Evolutionary conservation across 2,113 vertebrate species (phyloP).

Genomic region (Salvator merianae): DNA sequence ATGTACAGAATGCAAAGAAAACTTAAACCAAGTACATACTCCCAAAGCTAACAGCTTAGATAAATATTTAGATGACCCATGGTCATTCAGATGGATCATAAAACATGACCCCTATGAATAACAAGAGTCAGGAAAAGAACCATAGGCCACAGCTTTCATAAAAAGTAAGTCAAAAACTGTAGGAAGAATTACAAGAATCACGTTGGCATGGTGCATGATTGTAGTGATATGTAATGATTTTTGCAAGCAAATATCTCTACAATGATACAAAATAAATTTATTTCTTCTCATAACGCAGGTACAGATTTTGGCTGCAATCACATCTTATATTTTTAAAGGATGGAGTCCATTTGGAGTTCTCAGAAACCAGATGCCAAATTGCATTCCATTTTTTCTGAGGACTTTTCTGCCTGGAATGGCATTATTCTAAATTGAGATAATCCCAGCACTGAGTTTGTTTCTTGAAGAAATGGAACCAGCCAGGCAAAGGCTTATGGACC

Average conservation of each 20-base stretch:
- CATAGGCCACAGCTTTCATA: not conserved
- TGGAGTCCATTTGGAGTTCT: too few relatives aligned
- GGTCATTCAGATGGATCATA: not conserved
- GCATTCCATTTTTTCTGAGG: too few relatives aligned
- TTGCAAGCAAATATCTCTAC: not conserved
- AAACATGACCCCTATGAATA: constrained; percentile 1
- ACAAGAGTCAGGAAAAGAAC: not conserved
- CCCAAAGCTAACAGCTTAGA: constrained; percentile 6
- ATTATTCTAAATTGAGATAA: too few relatives aligned
- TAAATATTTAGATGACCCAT: constrained; percentile 9
- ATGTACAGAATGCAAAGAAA: not conserved
- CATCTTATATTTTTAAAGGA: too few relatives aligned
- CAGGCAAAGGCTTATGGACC: too few relatives aligned
- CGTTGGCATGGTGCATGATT: not conserved
- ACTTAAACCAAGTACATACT: not conserved
- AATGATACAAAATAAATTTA: not conserved
- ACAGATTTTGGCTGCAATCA: too few relatives aligned
- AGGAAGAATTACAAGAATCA: not conserved
- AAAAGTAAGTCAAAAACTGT: not conserved
- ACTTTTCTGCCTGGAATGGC: too few relatives aligned
- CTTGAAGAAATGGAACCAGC: too few relatives aligned
- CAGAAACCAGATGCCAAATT: too few relatives aligned
- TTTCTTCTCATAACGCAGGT: not conserved
- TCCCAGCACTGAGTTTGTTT: too few relatives aligned
- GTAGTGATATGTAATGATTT: not conserved